Evolutionary conservation across 2,797 vertebrate species (phyloP).

Genomic region (Psittacula echo): DNA sequence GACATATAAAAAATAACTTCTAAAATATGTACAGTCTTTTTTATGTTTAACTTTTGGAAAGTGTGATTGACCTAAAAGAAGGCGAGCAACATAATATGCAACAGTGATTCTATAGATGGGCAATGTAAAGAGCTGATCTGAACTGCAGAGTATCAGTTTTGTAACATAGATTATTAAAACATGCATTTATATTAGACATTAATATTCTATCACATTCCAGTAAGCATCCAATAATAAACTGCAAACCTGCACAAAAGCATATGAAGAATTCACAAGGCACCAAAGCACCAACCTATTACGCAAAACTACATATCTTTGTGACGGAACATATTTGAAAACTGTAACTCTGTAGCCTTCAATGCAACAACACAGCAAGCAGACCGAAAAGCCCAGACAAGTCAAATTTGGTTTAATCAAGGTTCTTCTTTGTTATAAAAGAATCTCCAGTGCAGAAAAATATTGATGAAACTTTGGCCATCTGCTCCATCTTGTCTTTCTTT

Average conservation of each 20-base stretch:
- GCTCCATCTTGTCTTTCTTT: background rate
- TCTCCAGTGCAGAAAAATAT: background rate
- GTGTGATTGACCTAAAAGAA: background rate
- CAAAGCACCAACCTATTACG: accelerated
- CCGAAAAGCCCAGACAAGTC: background rate
- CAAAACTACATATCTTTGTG: background rate
- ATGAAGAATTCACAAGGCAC: background rate
- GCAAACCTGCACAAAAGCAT: background rate
- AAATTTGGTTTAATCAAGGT: background rate
- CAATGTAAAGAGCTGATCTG: background rate
- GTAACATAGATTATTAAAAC: background rate
- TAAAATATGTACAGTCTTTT: background rate
- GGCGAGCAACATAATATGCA: background rate
- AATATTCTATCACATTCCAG: background rate
- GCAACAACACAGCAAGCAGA: background rate
- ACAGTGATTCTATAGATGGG: background rate
- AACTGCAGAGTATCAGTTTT: background rate
- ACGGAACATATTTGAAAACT: background rate
- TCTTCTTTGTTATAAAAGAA: background rate
- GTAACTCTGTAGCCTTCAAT: background rate
- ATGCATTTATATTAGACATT: background rate
- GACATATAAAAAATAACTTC: background rate
- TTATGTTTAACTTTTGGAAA: background rate
- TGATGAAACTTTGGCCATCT: background rate
- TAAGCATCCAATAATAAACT: background rate